Evolutionary conservation across 2,888 invertebrate species (phyloP), one percentile per base, ranked within the genome.

Genomic region (Polia nebulosa): DNA sequence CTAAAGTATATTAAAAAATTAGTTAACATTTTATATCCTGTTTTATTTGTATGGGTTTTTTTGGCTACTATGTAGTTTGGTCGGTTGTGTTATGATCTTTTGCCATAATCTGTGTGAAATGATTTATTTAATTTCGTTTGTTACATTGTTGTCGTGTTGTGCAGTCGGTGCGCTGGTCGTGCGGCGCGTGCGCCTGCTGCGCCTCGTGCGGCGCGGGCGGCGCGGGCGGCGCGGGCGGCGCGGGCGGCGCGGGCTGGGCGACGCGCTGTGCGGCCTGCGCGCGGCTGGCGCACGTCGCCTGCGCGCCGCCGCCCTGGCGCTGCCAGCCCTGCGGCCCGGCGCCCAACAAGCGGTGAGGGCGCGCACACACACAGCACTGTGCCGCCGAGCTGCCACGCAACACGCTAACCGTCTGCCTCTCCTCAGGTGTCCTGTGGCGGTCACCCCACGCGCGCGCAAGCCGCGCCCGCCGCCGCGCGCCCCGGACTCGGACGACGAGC

Each of bases 401-500:
- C 27, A 8, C 22, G 15, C 20, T 68, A 39, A 71, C 68, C 15
- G 6, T 17, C 5, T 20, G 0, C 17, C 20, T 20, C 41, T 41
- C 25, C 0, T n/a, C 82, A 84, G 83, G 55, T 55, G 78, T 11
- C 58, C 84, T 53, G 51, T 55, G 25, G 66, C 81, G 44, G 72
- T 66, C 22, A 88, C 92, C 71, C 90, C 92, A 78, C 93, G 85
- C 81, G 90, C 82, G 73, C 88, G 86, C 72, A 87, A 87, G 81
- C 74, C 87, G 84, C 90, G 85, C 82, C 85, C 77, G 25, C 78
- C 84, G 78, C 88, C 89, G 80, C 91, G 91, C 9, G 89, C 89
- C 72, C 76, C 82, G 76, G 90, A 90, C 71, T 92, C 94, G 51
- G 94, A 95, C 89, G 94, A 94, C 91, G 95, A 95, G 90, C 93